Base-by-base conservation (phyloP, 2,113 vertebrate genomes). In the Zingel zingel region DNA sequence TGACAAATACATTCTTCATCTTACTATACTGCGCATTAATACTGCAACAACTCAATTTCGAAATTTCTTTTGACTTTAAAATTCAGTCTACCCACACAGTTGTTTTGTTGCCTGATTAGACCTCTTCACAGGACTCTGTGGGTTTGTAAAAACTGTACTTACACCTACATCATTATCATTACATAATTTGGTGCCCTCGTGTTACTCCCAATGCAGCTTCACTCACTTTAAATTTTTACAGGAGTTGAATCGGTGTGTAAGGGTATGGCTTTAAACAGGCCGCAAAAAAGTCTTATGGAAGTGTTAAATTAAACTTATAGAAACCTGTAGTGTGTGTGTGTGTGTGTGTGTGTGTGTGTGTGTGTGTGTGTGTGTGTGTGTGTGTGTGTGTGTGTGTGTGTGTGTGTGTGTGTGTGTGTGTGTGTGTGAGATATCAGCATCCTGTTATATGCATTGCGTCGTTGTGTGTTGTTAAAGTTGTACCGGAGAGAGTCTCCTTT, bases 81-180 rank as follows among this genome's bases (percentile, higher is more conserved):
- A 54, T 69, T 53, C 36, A 5, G 15, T 72, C 71, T 27, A 7
- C 79, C 71, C 45, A 79, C 75, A 16, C 69, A 23, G 45, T 53
- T 50, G 36, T 65, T 63, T 53, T 43, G 39, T n/a, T 18, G 3
- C 30, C 67, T 73, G 62, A 87, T 81, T 62, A 33, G 61, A 66
- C 54, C 56, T 83, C 61, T 43, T 77, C 48, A 23, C 63, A 10
- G 50, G 21, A 13, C 62, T 27, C 27, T 5, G 68, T 69, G 62
- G 72, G 63, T 30, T 14, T 48, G 21, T 16, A 48, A 25, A 53
- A 61, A 77, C 63, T 30, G 61, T 9, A 33, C 51, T 12, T 16
- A 4, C 57, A 48, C 63, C 6, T 58, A 39, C 39, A 58, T 68
- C 50, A 9, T 30, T 66, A 11, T 36, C 8, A 43, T 70, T 51